These are phyloP conservation scores for Lepidotrigona ventralis DNA, from an alignment of 1,140 invertebrate genomes.

Conservation along the genomic window DNA sequence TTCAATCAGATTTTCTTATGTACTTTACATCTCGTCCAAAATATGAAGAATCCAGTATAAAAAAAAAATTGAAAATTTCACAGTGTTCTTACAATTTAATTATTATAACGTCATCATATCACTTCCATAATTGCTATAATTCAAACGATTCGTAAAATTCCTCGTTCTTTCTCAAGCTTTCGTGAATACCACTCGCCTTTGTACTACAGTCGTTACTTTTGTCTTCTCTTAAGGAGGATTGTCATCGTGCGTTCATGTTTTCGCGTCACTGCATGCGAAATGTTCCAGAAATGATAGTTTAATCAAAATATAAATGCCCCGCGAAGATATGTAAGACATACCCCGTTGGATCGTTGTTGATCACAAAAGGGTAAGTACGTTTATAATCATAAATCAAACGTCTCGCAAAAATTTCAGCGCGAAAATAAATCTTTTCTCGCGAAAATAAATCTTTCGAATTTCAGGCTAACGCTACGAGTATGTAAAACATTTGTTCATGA, in stretches of 20 bases:
- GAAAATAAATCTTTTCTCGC: background rate
- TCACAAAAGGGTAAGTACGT: background rate
- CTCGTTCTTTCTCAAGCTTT: background rate
- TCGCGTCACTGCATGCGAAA: slow-evolving; percentile 30
- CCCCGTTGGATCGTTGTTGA: background rate
- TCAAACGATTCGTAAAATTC: slow-evolving; percentile 18
- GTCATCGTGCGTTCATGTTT: slow-evolving; percentile 44
- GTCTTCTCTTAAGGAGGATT: slow-evolving; percentile 28
- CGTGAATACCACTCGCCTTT: slow-evolving; percentile 33
- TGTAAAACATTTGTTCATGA: background rate
- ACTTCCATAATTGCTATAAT: background rate
- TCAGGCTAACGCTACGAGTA: background rate
- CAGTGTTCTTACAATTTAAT: too few relatives aligned
- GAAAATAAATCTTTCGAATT: background rate
- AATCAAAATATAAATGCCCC: slow-evolving; percentile 11
- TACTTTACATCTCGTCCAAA: too few relatives aligned
- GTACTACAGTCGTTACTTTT: slow-evolving; percentile 46
- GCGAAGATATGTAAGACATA: slow-evolving; percentile 16
- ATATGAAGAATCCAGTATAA: too few relatives aligned
- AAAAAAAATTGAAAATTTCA: too few relatives aligned
- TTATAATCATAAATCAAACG: background rate
- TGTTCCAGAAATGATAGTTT: background rate
- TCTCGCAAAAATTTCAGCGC: too few relatives aligned
- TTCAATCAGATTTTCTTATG: too few relatives aligned
- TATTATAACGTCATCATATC: background rate